Conservation (phyloP, 2,888 invertebrate genomes). For the Parnassius smintheus region DNA sequence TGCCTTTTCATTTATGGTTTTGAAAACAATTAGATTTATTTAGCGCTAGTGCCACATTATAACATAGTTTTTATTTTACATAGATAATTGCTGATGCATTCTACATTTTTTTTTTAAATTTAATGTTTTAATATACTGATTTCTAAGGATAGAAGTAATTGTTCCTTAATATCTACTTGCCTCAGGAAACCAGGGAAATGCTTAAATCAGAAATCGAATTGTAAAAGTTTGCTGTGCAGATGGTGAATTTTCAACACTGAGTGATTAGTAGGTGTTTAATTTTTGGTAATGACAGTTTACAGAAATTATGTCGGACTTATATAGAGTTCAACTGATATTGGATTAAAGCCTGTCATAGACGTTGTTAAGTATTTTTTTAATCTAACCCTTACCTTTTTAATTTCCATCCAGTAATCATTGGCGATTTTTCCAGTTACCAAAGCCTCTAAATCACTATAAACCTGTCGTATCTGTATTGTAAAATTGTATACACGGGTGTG, state of each 20-base stretch:
- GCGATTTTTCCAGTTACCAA: too few species aligned
- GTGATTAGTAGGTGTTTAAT: slow-evolving; percentile 28
- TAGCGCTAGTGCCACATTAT: slow-evolving; percentile 50
- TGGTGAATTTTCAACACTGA: slow-evolving; percentile 41
- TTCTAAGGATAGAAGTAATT: slow-evolving; percentile 29
- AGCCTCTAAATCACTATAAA: too few species aligned
- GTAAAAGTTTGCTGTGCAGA: slow-evolving; percentile 31
- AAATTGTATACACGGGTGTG: too few species aligned
- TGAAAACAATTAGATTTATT: slow-evolving; percentile 49
- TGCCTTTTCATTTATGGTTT: slow-evolving; percentile 64
- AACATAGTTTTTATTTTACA: slow-evolving; percentile 46
- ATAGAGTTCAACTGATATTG: slow-evolving; percentile 71
- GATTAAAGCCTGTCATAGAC: slow-evolving; percentile 60
- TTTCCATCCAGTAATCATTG: background rate
- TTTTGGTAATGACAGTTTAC: slow-evolving; percentile 46
- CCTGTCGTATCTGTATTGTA: too few species aligned
- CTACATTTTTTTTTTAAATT: slow-evolving; percentile 52
- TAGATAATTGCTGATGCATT: slow-evolving; percentile 60
- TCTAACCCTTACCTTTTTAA: slow-evolving; percentile 17
- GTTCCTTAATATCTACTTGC: slow-evolving; percentile 23
- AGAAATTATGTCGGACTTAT: slow-evolving; percentile 61
- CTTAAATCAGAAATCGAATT: slow-evolving; percentile 16
- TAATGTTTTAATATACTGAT: slow-evolving; percentile 55
- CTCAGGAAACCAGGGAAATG: slow-evolving; percentile 12
- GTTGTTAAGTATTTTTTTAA: slow-evolving; percentile 33